Base-by-base conservation (phyloP, 2,888 invertebrate genomes). In the Coecobrya sp. region DNA sequence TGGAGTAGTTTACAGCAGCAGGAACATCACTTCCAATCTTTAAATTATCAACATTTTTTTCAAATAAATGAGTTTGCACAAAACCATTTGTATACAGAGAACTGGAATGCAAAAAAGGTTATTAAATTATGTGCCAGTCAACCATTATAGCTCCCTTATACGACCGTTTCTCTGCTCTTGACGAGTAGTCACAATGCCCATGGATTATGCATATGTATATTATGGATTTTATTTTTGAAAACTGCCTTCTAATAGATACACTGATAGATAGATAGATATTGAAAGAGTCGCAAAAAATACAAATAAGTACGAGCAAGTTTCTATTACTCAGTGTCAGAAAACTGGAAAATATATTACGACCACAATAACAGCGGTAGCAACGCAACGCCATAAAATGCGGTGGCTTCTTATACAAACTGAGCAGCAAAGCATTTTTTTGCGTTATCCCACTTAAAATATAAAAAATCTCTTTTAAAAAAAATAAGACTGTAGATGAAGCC, bases 281-380 rank as follows among this genome's bases (percentile, higher is more conserved):
- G 16, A 55, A 30, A 42, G 49, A 87, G 76, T 62, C 70, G 25
- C 55, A 70, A 55, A 73, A 73, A 68, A 45, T 87, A 87, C 87
- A 87, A 87, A 87, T 87, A 87, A 87, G 76, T 59, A 59, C 59
- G 25, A 55, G 79, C 79, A 76, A 87, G 73, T 87, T 59, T 62
- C 79, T 87, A 87, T 87, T 87, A 87, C 45, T 87, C 87, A 87
- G 59, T 87, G 87, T 87, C 87, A 87, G 79, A 79, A 79, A 55
- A 73, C 62, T 70, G 73, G 87, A 87, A 87, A 79, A 79, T 79
- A 87, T 87, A 79, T 87, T 87, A 65, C n/a, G 1, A 49, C 19
- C 2, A 68, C 62, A 65, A 11, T 27, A 65, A 13, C 68, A 36
- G 68, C 85, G 62, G 55, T n/a, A 62, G 62, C 62, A 10, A 62